A percentile compares a stretch with the other conserved stretches of the same genome.
Conservation (phyloP, 2,888 invertebrate genomes). For the Troides oblongomaculatus region DNA sequence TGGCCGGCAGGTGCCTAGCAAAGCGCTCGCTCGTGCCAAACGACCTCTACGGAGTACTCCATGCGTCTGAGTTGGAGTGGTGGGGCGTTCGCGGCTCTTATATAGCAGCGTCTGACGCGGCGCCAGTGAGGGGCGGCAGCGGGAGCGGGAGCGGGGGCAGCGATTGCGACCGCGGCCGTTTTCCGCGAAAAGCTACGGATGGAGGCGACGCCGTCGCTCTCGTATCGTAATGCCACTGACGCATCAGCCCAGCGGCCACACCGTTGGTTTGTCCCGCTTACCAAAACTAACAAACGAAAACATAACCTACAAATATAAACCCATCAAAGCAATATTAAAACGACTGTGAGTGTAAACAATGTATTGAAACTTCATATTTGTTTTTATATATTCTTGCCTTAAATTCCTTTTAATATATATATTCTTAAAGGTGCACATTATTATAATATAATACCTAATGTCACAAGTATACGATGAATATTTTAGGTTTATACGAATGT, state of each 20-base stretch:
- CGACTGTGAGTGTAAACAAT: constrained; percentile 54
- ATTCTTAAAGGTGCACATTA: background rate
- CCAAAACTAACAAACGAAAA: constrained; percentile 41
- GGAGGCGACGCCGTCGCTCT: constrained; percentile 58
- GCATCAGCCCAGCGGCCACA: constrained; percentile 54
- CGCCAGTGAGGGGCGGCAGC: constrained; percentile 45
- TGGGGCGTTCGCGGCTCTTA: constrained; percentile 72
- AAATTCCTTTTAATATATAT: constrained; percentile 25
- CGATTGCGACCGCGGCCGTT: constrained; percentile 64
- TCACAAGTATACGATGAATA: background rate
- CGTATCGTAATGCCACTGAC: constrained; percentile 63
- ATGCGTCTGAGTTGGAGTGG: constrained; percentile 79
- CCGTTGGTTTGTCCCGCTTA: constrained; percentile 62
- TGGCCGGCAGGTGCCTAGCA: constrained; percentile 82
- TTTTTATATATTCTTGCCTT: constrained; percentile 45
- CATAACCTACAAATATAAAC: constrained; percentile 37
- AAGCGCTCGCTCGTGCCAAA: constrained; percentile 82
- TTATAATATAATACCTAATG: background rate
- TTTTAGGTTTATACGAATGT: background rate
- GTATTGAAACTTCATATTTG: constrained; percentile 19
- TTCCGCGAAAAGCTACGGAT: constrained; percentile 75
- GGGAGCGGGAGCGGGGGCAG: constrained; percentile 35
- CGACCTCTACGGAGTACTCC: constrained; percentile 82
- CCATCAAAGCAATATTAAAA: constrained; percentile 32
- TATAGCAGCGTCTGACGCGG: constrained; percentile 69